Conservation (phyloP, 2,888 invertebrate genomes). For the Anthophora plumipes region DNA sequence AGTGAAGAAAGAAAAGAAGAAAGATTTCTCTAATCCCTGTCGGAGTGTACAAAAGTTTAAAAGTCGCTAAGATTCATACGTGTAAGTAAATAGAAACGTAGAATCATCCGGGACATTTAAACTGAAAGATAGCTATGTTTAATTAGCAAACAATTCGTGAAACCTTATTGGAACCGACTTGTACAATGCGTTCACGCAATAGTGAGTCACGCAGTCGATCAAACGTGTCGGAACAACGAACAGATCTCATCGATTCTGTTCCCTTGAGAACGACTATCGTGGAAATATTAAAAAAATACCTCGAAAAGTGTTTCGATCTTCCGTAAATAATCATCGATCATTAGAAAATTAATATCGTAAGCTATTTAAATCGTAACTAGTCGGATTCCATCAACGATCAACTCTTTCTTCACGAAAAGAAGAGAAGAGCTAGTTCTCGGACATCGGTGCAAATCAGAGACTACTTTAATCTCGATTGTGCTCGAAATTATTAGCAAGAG, state of each 20-base stretch:
- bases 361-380: background rate
- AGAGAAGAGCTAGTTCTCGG: background rate
- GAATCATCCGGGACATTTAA: background rate
- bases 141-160: background rate
- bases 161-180: conserved; percentile 9
- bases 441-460: background rate
- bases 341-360: conserved; percentile 20
- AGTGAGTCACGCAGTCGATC: conserved; percentile 50
- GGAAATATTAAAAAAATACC: conserved; percentile 27
- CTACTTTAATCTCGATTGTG: conserved; percentile 15
- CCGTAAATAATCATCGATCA: conserved; percentile 20
- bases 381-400: no score
- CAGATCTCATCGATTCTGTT: background rate
- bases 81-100: background rate
- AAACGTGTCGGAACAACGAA: conserved; percentile 7
- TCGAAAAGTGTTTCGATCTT: no score
- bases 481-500: background rate
- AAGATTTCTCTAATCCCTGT: no score
- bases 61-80: no score
- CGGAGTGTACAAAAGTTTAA: no score
- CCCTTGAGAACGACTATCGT: background rate
- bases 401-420: background rate
- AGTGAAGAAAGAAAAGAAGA: no score
- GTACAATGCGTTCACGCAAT: conserved; percentile 27
- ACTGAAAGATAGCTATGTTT: background rate